phyloP scores from a whole-genome alignment of 2,797 vertebrate species.

The Chlorospingus flavigularis region DNA sequence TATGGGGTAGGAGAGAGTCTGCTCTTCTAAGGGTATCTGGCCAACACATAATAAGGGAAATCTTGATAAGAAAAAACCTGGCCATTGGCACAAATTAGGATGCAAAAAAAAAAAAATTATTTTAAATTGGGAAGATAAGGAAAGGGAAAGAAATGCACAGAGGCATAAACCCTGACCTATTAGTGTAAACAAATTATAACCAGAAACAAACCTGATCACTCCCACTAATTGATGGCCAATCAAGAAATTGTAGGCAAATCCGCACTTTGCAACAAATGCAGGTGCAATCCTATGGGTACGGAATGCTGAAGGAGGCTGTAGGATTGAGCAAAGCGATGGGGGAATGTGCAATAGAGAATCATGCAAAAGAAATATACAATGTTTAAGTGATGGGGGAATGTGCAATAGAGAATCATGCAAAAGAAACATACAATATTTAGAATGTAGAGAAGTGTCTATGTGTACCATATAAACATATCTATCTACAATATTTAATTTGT shows the following conservation, averaged over 20 bases:
- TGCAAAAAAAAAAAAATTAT: background rate
- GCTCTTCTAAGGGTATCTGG: background rate
- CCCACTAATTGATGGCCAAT: background rate
- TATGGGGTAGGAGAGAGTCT: background rate
- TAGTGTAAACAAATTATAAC: fast-evolving
- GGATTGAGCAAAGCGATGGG: background rate
- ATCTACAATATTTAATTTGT: background rate
- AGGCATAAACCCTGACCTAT: background rate
- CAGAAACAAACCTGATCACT: background rate
- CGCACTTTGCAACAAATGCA: background rate
- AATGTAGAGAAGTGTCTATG: background rate
- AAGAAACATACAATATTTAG: background rate
- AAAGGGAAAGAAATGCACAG: background rate
- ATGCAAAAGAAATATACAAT: background rate
- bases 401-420: too few relatives aligned
- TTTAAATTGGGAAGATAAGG: background rate
- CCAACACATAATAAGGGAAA: background rate
- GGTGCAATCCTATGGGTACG: background rate
- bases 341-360: background rate
- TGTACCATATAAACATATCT: background rate
- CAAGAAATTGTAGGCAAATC: background rate
- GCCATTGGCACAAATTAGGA: fast-evolving
- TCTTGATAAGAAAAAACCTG: background rate
- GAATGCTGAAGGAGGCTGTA: fast-evolving
- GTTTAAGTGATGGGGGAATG: background rate